These are phyloP conservation scores for Drosophila robusta DNA, from an alignment of 2,888 invertebrate genomes.

Conservation along the genomic window DNA sequence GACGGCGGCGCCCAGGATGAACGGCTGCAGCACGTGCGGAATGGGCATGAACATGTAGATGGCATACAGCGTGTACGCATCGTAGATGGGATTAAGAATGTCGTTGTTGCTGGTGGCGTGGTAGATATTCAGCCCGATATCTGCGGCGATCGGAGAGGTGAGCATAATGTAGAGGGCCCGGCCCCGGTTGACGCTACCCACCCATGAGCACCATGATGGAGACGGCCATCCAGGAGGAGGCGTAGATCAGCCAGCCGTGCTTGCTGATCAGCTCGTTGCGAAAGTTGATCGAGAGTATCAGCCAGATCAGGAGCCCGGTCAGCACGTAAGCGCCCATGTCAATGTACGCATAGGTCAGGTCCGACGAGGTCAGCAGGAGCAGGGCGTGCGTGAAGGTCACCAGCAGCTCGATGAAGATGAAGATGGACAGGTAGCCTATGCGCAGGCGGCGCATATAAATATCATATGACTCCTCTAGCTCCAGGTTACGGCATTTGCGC, in stretches of 20 bases:
- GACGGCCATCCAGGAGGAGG: constrained; percentile 85
- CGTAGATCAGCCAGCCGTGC: constrained; percentile 84
- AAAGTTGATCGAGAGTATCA: constrained; percentile 83
- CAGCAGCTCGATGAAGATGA: constrained; percentile 89
- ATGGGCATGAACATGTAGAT: constrained; percentile 94
- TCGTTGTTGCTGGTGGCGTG: constrained; percentile 86
- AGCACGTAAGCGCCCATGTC: constrained; percentile 83
- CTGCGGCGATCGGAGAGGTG: constrained; percentile 79
- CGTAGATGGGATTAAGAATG: constrained; percentile 89
- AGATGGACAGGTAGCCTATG: constrained; percentile 91
- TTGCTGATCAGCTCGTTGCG: constrained; percentile 82
- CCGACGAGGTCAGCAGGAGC: constrained; percentile 86
- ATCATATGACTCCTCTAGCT: constrained; percentile 90
- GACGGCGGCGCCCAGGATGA: constrained; percentile 89
- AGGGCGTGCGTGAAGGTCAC: constrained; percentile 88
- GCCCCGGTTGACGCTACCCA: constrained; percentile 56
- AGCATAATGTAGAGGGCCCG: background rate
- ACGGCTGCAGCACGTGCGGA: constrained; percentile 89
- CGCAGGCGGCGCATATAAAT: constrained; percentile 91
- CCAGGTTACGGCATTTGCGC: constrained; percentile 91
- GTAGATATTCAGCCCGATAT: constrained; percentile 89
- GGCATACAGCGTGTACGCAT: constrained; percentile 90
- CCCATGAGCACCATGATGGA: constrained; percentile 87
- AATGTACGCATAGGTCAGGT: constrained; percentile 76
- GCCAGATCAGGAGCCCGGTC: constrained; percentile 81